Evolutionary conservation across 2,888 invertebrate genomes (phyloP).

Genomic region (Ceratothoa steindachneri): DNA sequence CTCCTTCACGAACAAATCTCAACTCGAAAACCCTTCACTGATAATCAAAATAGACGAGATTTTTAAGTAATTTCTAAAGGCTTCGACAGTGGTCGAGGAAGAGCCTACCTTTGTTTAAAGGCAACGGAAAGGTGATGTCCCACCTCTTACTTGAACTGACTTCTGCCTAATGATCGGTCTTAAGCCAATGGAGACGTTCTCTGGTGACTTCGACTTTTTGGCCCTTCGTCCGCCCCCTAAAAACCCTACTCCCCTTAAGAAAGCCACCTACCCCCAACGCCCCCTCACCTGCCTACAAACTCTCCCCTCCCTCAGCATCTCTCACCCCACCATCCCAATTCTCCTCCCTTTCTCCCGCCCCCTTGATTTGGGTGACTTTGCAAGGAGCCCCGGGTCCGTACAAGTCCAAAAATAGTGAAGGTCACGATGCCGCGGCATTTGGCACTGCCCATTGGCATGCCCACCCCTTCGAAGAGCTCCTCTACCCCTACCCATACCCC

Average conservation of each 20-base stretch:
- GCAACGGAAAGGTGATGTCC: constrained; percentile 3
- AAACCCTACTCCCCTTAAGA: not conserved
- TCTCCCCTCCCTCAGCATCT: not conserved
- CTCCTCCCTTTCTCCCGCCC: not conserved
- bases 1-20: too few relatives aligned
- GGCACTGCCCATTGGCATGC: too few relatives aligned
- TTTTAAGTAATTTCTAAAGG: too few relatives aligned
- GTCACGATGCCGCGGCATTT: not conserved
- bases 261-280: not conserved
- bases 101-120: constrained; percentile 2
- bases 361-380: not conserved
- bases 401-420: not conserved
- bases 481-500: not conserved
- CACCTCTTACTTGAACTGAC: not conserved
- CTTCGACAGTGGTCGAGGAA: too few relatives aligned
- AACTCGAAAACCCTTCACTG: too few relatives aligned
- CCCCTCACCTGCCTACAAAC: too few relatives aligned
- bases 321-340: not conserved
- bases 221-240: constrained; percentile 5
- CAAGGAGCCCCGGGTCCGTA: not conserved
- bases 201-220: not conserved
- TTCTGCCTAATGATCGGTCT: not conserved
- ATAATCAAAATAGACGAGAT: not conserved
- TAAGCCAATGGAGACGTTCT: not conserved
- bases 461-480: too few relatives aligned